These are phyloP conservation scores for Goniozus legneri DNA, from an alignment of 1,140 invertebrate genomes.

Conservation along the genomic window DNA sequence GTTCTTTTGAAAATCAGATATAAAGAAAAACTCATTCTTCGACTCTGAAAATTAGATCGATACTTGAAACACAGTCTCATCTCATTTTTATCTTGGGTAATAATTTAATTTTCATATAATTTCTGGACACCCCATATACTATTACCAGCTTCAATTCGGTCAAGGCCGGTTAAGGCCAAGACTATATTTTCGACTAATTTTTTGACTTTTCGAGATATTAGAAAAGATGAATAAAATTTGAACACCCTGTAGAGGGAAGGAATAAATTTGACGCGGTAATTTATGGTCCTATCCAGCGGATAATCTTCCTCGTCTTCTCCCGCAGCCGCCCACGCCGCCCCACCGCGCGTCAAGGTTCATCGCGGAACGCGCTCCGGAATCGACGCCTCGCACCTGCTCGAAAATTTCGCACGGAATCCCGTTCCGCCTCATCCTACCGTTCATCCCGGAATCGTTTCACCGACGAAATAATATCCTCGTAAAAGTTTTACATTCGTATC, in stretches of 20 bases:
- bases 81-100: not conserved
- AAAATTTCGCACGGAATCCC: too few species aligned
- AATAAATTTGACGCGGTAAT: constrained; percentile 31
- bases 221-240: constrained; percentile 26
- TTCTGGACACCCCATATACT: not conserved
- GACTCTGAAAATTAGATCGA: too few species aligned
- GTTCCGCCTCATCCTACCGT: too few species aligned
- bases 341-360: too few species aligned
- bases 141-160: not conserved
- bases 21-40: too few species aligned
- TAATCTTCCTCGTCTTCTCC: constrained; percentile 15
- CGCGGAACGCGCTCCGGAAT: too few species aligned
- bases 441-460: too few species aligned
- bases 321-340: not conserved
- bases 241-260: constrained; percentile 25
- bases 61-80: not conserved
- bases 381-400: too few species aligned
- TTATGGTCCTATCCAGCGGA: constrained; percentile 29
- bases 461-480: too few species aligned
- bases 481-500: too few species aligned
- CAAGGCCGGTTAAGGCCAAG: not conserved
- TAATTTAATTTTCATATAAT: not conserved
- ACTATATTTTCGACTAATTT: constrained; percentile 1
- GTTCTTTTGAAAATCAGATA: too few species aligned
- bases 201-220: constrained; percentile 21